Base-by-base conservation (phyloP, 2,113 vertebrate genomes). In the Tychaedon coryphoeus region DNA sequence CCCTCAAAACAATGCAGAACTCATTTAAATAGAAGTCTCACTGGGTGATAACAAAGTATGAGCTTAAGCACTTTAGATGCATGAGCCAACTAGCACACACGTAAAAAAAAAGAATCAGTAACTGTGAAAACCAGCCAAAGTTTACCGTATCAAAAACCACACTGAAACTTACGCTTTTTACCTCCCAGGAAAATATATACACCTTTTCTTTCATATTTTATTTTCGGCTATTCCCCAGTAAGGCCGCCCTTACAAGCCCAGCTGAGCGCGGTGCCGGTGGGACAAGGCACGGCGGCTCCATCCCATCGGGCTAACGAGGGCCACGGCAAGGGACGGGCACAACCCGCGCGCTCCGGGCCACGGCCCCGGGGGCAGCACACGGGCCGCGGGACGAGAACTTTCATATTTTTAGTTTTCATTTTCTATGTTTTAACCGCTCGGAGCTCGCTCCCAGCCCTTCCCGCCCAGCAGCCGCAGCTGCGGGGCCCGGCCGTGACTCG, bases 221-320 rank as follows among this genome's bases (percentile, higher is more conserved):
- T 29, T 28, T 25, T 6, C 13, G 9, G 38, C 19, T 7, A 0
- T 13, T 36, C 24, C 38, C 16, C 76, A 22, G 53, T 8, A 4
- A 0, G 1, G 2, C 3, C 2, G 31, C n/a, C 36, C 2, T n/a
- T n/a, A 0, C 0, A 0, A 8, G 3, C 51, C 5, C 17, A 1
- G 3, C 40, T 1, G 1, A 8, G 60, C 5, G 3, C 33, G 11
- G 24, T 0, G 14, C n/a, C 22, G 5, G 1, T 0, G 24, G 38
- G 12, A 5, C 38, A 7, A 0, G 0, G 22, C 54, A 1, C 20
- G 2, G 11, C 33, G 2, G 33, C 4, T 14, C 57, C 53, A 51
- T 28, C 50, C 50, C 50, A 5, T 16, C 47, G 47, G 47, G 47
- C 47, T 23, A 48, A 48, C 47, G 47, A 48, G 3, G 23, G 23